Percentiles rank a stretch among this genome's conserved stretches.
Evolutionary conservation across 2,113 vertebrate genomes (phyloP).

Genomic region (Gila orcuttii): DNA sequence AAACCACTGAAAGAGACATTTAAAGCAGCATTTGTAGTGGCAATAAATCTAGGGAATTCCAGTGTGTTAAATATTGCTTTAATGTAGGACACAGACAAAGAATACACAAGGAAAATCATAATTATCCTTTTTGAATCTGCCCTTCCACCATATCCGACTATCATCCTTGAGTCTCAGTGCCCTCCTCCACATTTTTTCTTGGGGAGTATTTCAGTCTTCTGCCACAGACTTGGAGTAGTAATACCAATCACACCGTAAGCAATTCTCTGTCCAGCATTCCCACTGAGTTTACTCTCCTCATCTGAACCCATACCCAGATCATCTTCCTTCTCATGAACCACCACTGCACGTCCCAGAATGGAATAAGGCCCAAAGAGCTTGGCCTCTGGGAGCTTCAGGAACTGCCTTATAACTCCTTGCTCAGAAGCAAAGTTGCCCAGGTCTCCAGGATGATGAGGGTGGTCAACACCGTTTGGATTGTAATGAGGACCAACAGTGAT

Average conservation of each 20-base stretch:
- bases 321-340: constrained; percentile 78
- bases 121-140: neutral
- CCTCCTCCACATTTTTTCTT: constrained; percentile 53
- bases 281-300: constrained; percentile 77
- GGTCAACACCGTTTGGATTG: constrained; percentile 73
- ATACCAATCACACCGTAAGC: constrained; percentile 81
- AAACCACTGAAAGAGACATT: no score
- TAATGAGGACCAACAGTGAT: constrained; percentile 76
- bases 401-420: constrained; percentile 70
- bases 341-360: constrained; percentile 76
- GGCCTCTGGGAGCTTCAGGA: constrained; percentile 59
- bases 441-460: constrained; percentile 82
- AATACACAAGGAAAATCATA: neutral
- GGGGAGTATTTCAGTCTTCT: constrained; percentile 53
- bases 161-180: neutral
- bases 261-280: constrained; percentile 80
- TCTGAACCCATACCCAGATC: constrained; percentile 80
- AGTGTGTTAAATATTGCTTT: neutral
- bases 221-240: constrained; percentile 71
- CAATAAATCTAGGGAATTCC: neutral
- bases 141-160: no score
- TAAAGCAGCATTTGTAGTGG: neutral
- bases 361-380: constrained; percentile 73
- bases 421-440: constrained; percentile 79
- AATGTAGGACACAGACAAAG: neutral